Conservation (phyloP, 2,888 invertebrate genomes). For the Dryadula phaetusa region DNA sequence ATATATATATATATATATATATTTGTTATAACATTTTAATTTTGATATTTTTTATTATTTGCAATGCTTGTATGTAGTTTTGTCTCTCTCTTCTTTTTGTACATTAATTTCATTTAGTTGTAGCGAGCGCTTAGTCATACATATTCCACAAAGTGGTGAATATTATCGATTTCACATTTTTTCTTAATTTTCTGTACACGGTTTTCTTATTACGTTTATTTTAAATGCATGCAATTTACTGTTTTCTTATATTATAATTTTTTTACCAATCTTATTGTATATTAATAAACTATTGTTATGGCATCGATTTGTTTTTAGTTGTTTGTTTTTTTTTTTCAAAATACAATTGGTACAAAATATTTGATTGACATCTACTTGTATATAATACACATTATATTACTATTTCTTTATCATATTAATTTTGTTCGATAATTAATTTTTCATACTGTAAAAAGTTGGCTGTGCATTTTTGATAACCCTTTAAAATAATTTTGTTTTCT, state of each 20-base stretch:
- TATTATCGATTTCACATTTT: constrained; percentile 54
- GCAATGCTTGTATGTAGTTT: not conserved
- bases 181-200: constrained; percentile 54
- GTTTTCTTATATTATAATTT: not conserved
- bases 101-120: not conserved
- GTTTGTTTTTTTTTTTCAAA: too few species aligned
- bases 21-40: not conserved
- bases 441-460: too few species aligned
- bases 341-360: too few species aligned
- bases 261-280: not conserved
- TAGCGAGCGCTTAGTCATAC: constrained; percentile 16
- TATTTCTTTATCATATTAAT: not conserved
- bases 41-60: not conserved
- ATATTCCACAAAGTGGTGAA: constrained; percentile 65
- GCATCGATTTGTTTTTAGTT: not conserved
- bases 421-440: too few species aligned
- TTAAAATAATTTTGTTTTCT: too few species aligned
- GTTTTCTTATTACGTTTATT: constrained; percentile 52
- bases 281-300: not conserved
- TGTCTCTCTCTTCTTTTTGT: not conserved
- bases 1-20: not conserved
- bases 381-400: too few species aligned
- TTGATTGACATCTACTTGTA: too few species aligned
- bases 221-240: constrained; percentile 63
- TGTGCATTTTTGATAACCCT: too few species aligned